Evolutionary conservation across 1,140 invertebrate genomes (phyloP).

Genomic region (Teleogryllus occipitalis): DNA sequence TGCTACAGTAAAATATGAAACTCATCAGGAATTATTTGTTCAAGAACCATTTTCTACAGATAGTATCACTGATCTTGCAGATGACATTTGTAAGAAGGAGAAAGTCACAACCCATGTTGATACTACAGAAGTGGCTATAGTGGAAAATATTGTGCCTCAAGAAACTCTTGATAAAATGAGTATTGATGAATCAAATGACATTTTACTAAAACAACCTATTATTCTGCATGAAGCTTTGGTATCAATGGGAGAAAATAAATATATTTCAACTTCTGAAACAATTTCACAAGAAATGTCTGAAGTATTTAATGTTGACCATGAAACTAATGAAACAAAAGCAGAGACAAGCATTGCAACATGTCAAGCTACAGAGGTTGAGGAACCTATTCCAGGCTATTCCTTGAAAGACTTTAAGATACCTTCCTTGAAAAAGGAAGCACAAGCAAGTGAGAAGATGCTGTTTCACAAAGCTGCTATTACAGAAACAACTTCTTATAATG

Average conservation of each 20-base stretch:
- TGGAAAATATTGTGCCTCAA: not conserved
- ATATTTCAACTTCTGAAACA: conserved; percentile 23
- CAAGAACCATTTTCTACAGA: not conserved
- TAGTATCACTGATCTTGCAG: not conserved
- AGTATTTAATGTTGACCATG: conserved; percentile 21
- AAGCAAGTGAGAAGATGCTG: conserved; percentile 9
- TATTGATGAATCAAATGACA: too few species aligned
- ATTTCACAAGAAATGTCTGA: conserved; percentile 23
- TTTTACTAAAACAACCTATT: too few species aligned
- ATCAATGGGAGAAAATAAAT: conserved; percentile 19
- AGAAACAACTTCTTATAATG: not conserved
- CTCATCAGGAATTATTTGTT: conserved; percentile 9
- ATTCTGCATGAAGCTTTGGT: conserved; percentile 16
- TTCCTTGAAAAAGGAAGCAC: conserved; percentile 8
- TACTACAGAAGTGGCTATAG: conserved; percentile 3
- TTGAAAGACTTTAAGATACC: conserved; percentile 18
- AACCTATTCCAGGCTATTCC: conserved; percentile 17
- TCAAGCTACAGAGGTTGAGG: conserved; percentile 20
- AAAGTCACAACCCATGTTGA: not conserved
- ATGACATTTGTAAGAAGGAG: not conserved
- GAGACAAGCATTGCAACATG: conserved; percentile 20
- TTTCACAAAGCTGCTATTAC: not conserved
- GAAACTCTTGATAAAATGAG: too few species aligned
- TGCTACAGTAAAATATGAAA: conserved; percentile 12
- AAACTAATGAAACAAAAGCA: conserved; percentile 20